These are phyloP conservation scores for Danaus plexippus DNA, from an alignment of 1,140 invertebrate genomes.

Conservation along the genomic window DNA sequence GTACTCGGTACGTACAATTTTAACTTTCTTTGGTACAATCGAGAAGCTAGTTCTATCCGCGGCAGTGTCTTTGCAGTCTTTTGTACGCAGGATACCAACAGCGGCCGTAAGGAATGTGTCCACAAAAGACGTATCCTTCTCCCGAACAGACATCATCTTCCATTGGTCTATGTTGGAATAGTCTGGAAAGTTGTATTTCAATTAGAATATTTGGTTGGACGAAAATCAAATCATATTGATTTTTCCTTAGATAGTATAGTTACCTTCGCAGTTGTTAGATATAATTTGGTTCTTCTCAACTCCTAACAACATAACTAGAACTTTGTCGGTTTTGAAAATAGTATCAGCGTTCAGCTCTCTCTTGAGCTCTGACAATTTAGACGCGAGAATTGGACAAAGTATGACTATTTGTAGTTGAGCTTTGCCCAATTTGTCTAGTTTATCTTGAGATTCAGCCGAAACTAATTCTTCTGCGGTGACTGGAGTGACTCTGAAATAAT, in stretches of 20 bases:
- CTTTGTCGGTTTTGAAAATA: constrained; percentile 78
- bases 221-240: constrained; percentile 7
- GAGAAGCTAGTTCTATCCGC: constrained; percentile 80
- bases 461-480: constrained; percentile 81
- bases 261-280: constrained; percentile 51
- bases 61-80: constrained; percentile 74
- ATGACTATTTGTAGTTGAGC: constrained; percentile 84
- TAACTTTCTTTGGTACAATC: constrained; percentile 84
- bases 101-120: constrained; percentile 84
- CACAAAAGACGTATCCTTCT: constrained; percentile 86
- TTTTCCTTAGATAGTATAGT: constrained; percentile 8
- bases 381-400: constrained; percentile 80
- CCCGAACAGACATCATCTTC: constrained; percentile 81
- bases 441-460: constrained; percentile 68
- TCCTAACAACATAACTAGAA: constrained; percentile 84
- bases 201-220: not conserved
- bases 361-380: constrained; percentile 73
- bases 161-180: constrained; percentile 82
- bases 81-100: constrained; percentile 79
- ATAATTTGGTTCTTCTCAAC: constrained; percentile 69
- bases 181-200: constrained; percentile 55
- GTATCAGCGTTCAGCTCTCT: constrained; percentile 74
- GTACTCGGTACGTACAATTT: constrained; percentile 74
- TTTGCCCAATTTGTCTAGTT: constrained; percentile 74
- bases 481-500: constrained; percentile 77